phyloP scores from a whole-genome alignment of 2,797 vertebrate species.

The Gymnothorax reevesii region DNA sequence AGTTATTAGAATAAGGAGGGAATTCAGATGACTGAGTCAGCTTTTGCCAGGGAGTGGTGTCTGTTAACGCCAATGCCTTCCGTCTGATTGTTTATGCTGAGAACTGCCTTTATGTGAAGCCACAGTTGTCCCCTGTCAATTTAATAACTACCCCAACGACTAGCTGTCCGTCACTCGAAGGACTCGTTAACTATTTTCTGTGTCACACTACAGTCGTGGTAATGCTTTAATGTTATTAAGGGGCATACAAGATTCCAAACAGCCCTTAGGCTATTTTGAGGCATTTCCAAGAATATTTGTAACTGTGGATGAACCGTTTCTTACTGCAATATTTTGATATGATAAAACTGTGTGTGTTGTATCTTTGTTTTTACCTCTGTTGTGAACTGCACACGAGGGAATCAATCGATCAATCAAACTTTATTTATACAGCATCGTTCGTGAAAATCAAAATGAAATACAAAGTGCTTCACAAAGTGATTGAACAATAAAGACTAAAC shows the following conservation, averaged over 20 bases:
- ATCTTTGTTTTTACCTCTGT: neutral
- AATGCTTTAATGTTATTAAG: neutral
- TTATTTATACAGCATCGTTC: too few species aligned
- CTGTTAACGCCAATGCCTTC: neutral
- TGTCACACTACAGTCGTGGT: neutral
- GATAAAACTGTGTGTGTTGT: neutral
- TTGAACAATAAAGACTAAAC: too few species aligned
- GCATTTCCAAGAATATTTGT: neutral
- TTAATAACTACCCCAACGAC: neutral
- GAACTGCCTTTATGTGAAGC: constrained; percentile 3
- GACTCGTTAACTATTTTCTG: constrained; percentile 9
- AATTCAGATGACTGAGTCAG: neutral
- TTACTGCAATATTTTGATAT: neutral
- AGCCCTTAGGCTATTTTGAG: neutral
- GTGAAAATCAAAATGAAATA: too few species aligned
- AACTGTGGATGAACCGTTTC: neutral
- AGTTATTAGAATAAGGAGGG: neutral
- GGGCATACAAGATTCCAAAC: neutral
- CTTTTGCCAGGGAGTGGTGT: neutral
- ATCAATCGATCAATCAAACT: too few species aligned
- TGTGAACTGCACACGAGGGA: neutral
- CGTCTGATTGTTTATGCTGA: neutral
- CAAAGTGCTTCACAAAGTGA: too few species aligned
- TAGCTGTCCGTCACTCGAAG: neutral
- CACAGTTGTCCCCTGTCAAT: constrained; percentile 19